phyloP scores from a whole-genome alignment of 2,113 vertebrate genomes.

The Pangasianodon gigas region DNA sequence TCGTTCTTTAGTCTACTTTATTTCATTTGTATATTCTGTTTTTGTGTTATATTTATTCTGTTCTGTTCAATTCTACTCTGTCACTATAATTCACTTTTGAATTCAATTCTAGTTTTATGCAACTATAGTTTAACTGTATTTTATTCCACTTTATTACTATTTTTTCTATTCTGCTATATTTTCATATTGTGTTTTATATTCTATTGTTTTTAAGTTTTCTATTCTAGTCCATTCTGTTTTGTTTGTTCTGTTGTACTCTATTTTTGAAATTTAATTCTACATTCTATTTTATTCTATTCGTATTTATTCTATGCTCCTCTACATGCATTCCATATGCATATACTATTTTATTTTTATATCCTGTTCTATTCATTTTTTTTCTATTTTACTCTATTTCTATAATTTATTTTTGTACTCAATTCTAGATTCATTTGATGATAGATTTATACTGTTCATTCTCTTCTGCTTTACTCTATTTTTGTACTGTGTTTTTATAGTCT shows the following conservation, averaged over 20 bases:
- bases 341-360: neutral
- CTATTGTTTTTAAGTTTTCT: neutral
- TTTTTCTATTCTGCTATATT: neutral
- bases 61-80: too few species aligned
- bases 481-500: too few species aligned
- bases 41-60: too few species aligned
- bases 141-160: neutral
- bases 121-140: neutral
- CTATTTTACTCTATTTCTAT: neutral
- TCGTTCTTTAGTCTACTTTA: neutral
- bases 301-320: neutral
- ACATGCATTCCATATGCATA: neutral
- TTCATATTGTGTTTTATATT: neutral
- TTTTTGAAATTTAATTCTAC: neutral
- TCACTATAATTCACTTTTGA: neutral
- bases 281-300: neutral
- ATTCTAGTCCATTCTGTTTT: neutral
- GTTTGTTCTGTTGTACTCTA: neutral
- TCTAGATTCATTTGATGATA: neutral
- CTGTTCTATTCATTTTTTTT: neutral
- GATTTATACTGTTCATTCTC: neutral
- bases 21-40: neutral
- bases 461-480: neutral
- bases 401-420: neutral
- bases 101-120: neutral